Evolutionary conservation across 2,888 invertebrate species (phyloP).

Genomic region (Dilophus febrilis): DNA sequence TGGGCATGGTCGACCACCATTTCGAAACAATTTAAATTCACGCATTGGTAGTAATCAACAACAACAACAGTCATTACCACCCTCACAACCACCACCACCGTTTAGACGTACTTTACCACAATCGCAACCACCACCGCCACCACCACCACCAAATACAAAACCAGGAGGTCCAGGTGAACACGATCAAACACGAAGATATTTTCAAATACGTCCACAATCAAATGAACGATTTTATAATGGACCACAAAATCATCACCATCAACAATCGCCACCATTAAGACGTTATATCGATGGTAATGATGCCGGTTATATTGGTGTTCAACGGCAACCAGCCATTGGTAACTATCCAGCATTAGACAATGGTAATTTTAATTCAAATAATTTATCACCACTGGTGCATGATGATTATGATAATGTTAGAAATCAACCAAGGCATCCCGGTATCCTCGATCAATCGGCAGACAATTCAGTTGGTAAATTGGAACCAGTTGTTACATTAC

Average conservation of each 20-base stretch:
- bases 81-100: slow-evolving; percentile 8
- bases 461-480: slow-evolving; percentile 23
- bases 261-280: background rate
- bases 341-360: background rate
- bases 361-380: background rate
- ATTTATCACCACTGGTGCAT: background rate
- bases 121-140: slow-evolving; percentile 11
- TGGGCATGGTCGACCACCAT: background rate
- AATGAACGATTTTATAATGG: slow-evolving; percentile 11
- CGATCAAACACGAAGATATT: slow-evolving; percentile 4
- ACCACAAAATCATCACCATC: slow-evolving; percentile 23
- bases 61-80: slow-evolving; percentile 8
- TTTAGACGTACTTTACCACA: background rate
- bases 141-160: slow-evolving; percentile 12
- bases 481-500: slow-evolving; percentile 43
- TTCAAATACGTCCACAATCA: slow-evolving; percentile 4
- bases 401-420: background rate
- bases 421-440: background rate
- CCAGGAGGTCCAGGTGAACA: slow-evolving; percentile 6
- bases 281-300: no score
- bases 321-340: background rate
- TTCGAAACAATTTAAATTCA: background rate
- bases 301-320: no score
- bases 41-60: no score
- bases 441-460: no score